Evolutionary conservation across 2,113 vertebrate genomes (phyloP).

Genomic region (Podarcis raffonei): DNA sequence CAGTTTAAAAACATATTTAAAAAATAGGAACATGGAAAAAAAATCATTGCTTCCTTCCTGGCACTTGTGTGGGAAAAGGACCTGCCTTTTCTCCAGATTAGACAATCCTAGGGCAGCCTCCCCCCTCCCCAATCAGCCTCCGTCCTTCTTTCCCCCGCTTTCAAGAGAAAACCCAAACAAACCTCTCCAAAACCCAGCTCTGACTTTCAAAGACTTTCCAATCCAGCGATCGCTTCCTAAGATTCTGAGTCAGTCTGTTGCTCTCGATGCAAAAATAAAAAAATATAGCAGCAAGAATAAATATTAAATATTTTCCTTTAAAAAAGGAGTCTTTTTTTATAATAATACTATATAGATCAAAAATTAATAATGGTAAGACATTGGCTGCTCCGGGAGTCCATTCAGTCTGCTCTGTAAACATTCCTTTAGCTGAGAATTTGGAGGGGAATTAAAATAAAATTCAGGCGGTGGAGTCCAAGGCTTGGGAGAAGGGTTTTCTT

Average conservation of each 20-base stretch:
- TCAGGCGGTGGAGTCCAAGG: neutral
- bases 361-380: neutral
- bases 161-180: neutral
- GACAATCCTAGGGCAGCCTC: neutral
- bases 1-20: neutral
- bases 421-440: conserved; percentile 9
- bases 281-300: conserved; percentile 52
- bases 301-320: conserved; percentile 53
- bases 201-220: neutral
- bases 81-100: conserved; percentile 16
- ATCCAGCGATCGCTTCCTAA: neutral
- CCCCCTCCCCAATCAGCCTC: neutral
- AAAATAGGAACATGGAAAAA: neutral
- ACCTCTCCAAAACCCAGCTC: neutral
- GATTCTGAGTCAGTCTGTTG: neutral
- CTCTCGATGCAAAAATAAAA: conserved; percentile 7
- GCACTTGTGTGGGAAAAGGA: conserved; percentile 10
- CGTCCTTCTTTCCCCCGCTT: neutral
- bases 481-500: neutral
- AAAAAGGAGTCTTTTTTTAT: conserved; percentile 36
- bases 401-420: conserved; percentile 20
- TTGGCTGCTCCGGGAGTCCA: conserved; percentile 4
- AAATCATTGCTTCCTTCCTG: neutral
- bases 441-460: neutral
- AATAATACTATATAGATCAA: conserved; percentile 19